A percentile compares a stretch with the other conserved stretches of the same genome.
phyloP scores from a whole-genome alignment of 2,113 vertebrate species.

The Sapayoa aenigma region DNA sequence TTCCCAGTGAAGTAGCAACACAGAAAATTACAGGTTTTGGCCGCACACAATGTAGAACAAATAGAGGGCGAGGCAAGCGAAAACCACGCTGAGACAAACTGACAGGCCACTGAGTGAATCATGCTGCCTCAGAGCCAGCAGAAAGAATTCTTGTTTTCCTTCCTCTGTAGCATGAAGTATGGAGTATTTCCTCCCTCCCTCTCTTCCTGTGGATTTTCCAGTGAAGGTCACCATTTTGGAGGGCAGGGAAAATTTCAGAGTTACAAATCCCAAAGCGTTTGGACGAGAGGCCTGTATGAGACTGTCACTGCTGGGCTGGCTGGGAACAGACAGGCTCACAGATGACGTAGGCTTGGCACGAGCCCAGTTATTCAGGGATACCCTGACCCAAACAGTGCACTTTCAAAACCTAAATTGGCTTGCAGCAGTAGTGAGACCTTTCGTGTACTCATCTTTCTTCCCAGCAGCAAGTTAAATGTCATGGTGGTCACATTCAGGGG shows the following conservation, averaged over 20 bases:
- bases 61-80: not conserved
- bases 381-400: not conserved
- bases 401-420: not conserved
- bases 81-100: not conserved
- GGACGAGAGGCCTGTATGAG: not conserved
- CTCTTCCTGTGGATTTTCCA: not conserved
- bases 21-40: slow-evolving; percentile 9
- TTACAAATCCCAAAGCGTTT: not conserved
- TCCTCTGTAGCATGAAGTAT: not conserved
- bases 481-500: no score
- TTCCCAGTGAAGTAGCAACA: not conserved
- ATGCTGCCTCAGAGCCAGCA: not conserved
- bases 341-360: not conserved
- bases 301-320: accelerated
- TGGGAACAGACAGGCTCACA: not conserved
- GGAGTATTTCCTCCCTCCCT: not conserved
- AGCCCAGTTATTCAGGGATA: not conserved
- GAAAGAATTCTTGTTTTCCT: not conserved
- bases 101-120: not conserved
- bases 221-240: not conserved
- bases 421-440: not conserved
- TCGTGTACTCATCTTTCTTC: not conserved
- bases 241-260: not conserved
- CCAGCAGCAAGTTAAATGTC: not conserved
- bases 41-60: accelerated